Conservation (phyloP, 2,113 vertebrate species). For the Falco punctatus region DNA sequence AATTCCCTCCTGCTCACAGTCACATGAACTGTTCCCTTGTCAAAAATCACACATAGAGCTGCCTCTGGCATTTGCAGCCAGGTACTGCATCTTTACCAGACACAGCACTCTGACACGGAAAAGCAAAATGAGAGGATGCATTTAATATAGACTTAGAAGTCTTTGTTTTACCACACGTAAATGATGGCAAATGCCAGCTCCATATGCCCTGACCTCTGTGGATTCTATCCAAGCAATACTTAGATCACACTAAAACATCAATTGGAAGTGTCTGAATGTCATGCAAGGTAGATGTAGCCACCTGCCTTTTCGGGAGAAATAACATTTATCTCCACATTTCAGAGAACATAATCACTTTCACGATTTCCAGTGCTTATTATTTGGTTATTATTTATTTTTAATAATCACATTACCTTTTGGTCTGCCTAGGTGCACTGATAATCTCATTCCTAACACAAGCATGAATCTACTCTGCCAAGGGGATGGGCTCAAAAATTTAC, state of each 20-base stretch:
- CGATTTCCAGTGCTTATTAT: background rate
- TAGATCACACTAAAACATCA: background rate
- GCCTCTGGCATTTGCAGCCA: background rate
- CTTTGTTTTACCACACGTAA: background rate
- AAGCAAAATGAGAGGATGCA: background rate
- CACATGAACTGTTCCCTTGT: background rate
- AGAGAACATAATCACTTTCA: background rate
- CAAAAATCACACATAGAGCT: fast-evolving
- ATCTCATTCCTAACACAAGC: background rate
- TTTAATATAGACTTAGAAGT: background rate
- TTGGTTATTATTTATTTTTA: background rate
- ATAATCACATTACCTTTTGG: background rate
- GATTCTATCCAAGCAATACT: background rate
- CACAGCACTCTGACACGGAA: background rate
- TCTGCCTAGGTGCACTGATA: background rate
- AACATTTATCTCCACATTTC: background rate
- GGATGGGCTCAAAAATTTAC: background rate
- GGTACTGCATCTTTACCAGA: background rate
- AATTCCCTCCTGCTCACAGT: background rate
- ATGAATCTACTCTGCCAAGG: background rate
- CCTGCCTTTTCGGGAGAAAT: background rate
- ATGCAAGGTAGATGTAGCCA: background rate
- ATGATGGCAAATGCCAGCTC: background rate
- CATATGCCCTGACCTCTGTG: background rate
- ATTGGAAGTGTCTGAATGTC: background rate